Evolutionary conservation across 2,797 vertebrate genomes (phyloP), one percentile per base, ranked within the genome.

Genomic region (Xiphorhynchus erythropygius): DNA sequence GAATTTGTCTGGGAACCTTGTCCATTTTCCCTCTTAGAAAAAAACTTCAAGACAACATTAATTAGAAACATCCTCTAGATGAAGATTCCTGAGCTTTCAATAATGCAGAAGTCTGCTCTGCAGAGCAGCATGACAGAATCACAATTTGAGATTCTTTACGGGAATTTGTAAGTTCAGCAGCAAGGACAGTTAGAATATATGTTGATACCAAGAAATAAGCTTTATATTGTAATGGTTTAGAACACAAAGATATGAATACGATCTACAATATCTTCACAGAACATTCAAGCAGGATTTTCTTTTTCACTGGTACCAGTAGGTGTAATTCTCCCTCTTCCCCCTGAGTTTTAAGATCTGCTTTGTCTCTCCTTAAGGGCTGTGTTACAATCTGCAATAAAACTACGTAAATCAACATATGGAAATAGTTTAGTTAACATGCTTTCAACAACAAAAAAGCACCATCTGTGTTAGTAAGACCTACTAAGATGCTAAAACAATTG

Each of bases 401-500:
- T 57, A 75, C 18, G 33, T 78, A 67, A 74, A 67, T 70, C 42
- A 96, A 52, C 75, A 80, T 85, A 87, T 68, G 87, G 71, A 95
- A 88, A 67, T 47, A 74, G 18, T 95, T 97, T 82, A 73, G 28
- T 84, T 92, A 92, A 89, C 73, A 80, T 39, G 24, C 60, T 96
- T 70, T 92, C 55, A 25, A 62, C 42, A 68, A 62, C 46, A 82
- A 50, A 76, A 89, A 91, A 62, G 28, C 44, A 39, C 49, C 74
- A 53, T 87, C 53, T 93, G 59, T 89, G 53, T 59, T 69, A 53
- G 41, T 28, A 63, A 57, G 56, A 52, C 17, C 32, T 73, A 71
- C 63, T 75, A 44, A 76, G 27, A 84, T 52, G 33, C 62, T 93
- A 64, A 89, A 90, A 87, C 28, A 93, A 86, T 87, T 46, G n/a